Percentiles rank a stretch among this genome's conserved stretches.
These are phyloP conservation scores for Orthonyx spaldingii DNA, from an alignment of 2,113 vertebrate species.

Conservation along the genomic window DNA sequence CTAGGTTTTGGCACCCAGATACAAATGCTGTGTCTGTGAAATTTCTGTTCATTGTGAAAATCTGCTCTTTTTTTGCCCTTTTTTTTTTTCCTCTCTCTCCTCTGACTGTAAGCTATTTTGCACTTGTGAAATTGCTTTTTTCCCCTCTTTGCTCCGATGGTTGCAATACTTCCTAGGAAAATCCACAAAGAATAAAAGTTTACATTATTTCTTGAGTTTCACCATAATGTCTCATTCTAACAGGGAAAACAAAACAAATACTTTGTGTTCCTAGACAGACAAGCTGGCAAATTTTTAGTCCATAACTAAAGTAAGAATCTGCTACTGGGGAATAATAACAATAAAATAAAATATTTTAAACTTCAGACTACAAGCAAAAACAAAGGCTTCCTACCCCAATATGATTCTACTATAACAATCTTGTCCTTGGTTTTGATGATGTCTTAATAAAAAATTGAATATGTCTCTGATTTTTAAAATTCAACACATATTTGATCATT, in stretches of 20 bases:
- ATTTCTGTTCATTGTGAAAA: conserved; percentile 42
- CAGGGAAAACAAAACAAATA: neutral
- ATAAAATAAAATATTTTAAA: neutral
- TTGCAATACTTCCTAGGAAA: neutral
- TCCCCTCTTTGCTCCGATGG: neutral
- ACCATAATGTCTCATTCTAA: neutral
- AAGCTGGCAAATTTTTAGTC: neutral
- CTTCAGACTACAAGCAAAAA: neutral
- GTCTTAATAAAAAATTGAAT: neutral
- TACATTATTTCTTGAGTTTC: neutral
- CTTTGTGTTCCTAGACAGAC: neutral
- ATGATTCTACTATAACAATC: neutral
- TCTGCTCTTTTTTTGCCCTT: neutral
- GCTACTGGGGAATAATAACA: neutral
- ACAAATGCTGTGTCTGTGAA: neutral
- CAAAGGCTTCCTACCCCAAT: neutral
- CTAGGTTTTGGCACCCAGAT: neutral
- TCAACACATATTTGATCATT: neutral
- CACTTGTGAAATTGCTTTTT: neutral
- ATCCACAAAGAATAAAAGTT: neutral
- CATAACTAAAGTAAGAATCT: neutral
- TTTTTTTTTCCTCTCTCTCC: neutral
- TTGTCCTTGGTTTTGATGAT: neutral
- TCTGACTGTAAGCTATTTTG: neutral
- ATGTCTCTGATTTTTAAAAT: neutral